These are phyloP conservation scores for Lepidochitona cinerea DNA, from an alignment of 2,888 invertebrate species.

Conservation along the genomic window DNA sequence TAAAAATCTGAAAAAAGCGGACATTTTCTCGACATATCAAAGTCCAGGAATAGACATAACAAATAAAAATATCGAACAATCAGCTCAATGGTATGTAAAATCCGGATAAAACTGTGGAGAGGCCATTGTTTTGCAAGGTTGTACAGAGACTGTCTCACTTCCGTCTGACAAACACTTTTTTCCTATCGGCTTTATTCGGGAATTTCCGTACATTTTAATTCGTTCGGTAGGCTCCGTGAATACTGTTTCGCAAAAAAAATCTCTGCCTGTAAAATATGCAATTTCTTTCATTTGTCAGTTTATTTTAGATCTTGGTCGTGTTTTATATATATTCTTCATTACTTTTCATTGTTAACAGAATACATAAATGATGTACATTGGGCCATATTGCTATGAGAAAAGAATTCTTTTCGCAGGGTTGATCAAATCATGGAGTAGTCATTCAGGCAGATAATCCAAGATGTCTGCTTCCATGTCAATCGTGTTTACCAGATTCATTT, in stretches of 20 bases:
- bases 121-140: not conserved
- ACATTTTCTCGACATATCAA: conserved; percentile 38
- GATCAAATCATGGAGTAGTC: too few species aligned
- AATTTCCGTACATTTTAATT: not conserved
- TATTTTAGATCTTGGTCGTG: too few species aligned
- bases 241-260: not conserved
- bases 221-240: not conserved
- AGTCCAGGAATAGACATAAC: not conserved
- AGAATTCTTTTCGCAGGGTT: too few species aligned
- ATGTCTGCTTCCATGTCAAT: too few species aligned
- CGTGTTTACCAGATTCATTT: too few species aligned
- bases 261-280: too few species aligned
- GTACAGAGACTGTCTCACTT: not conserved
- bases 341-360: too few species aligned
- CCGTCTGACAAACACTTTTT: conserved; percentile 1
- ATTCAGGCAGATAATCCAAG: too few species aligned
- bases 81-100: not conserved
- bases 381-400: too few species aligned
- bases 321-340: too few species aligned
- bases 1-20: conserved; percentile 68
- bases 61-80: not conserved
- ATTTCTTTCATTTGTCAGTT: too few species aligned
- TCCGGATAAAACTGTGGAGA: not conserved
- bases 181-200: not conserved
- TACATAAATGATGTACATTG: too few species aligned